These are phyloP conservation scores for Eledona agricola DNA, from an alignment of 2,888 invertebrate species.

Conservation along the genomic window DNA sequence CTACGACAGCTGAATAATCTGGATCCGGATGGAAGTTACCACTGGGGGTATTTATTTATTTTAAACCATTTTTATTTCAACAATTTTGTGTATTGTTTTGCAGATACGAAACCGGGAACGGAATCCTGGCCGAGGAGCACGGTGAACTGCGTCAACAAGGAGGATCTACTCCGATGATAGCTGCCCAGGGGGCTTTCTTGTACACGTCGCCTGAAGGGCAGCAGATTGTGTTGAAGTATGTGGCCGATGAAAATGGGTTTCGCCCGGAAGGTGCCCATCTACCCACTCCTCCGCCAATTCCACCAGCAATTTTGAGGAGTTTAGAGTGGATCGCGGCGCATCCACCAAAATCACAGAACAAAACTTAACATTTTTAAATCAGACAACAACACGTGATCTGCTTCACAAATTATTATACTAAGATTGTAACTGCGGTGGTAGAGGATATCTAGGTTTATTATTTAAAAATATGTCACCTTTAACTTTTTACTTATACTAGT, in stretches of 20 bases:
- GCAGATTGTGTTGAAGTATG: slow-evolving; percentile 63
- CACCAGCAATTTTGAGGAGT: slow-evolving; percentile 67
- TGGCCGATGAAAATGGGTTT: slow-evolving; percentile 68
- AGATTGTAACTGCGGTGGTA: too few relatives aligned
- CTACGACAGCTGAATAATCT: too few relatives aligned
- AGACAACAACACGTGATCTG: neutral
- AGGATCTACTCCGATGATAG: slow-evolving; percentile 61
- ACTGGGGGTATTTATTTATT: slow-evolving; percentile 58
- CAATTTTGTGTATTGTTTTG: slow-evolving; percentile 36
- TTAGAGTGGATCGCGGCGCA: slow-evolving; percentile 65
- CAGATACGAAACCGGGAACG: slow-evolving; percentile 72
- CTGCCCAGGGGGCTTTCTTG: slow-evolving; percentile 64
- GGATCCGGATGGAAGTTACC: slow-evolving; percentile 63
- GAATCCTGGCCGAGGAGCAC: slow-evolving; percentile 69
- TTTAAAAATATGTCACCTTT: too few relatives aligned
- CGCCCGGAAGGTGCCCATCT: slow-evolving; percentile 64
- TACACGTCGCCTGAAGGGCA: slow-evolving; percentile 69
- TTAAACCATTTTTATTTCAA: too few relatives aligned
- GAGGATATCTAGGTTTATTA: too few relatives aligned
- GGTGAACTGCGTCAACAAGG: slow-evolving; percentile 66
- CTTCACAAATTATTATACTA: neutral
- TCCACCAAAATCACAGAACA: slow-evolving; percentile 46
- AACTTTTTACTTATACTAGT: too few relatives aligned
- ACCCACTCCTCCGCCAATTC: slow-evolving; percentile 60
- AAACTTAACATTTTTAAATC: slow-evolving; percentile 2